phyloP scores from a whole-genome alignment of 1,140 invertebrate species.

The Drosophila paulistorum region DNA sequence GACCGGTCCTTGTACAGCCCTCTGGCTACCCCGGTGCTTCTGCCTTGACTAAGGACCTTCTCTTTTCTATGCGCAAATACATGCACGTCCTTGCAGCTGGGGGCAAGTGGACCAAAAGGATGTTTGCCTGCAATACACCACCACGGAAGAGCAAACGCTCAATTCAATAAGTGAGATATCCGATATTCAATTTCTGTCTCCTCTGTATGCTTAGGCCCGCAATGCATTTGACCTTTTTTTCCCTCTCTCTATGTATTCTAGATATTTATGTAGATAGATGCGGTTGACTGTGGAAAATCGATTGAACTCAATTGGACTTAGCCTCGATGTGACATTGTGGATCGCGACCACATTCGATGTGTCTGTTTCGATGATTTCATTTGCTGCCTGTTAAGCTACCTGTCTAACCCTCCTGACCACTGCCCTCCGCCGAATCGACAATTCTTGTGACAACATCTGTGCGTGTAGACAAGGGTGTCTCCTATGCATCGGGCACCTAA shows the following conservation, averaged over 20 bases:
- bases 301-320: slow-evolving; percentile 58
- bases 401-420: slow-evolving; percentile 14
- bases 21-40: slow-evolving; percentile 24
- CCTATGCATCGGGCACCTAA: slow-evolving; percentile 28
- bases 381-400: slow-evolving; percentile 59
- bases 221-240: slow-evolving; percentile 19
- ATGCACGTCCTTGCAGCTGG: slow-evolving; percentile 34
- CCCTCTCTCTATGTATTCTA: slow-evolving; percentile 7
- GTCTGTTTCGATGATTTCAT: slow-evolving; percentile 68
- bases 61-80: slow-evolving; percentile 3
- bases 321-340: slow-evolving; percentile 28
- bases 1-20: slow-evolving; percentile 25
- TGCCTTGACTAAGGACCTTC: slow-evolving; percentile 34
- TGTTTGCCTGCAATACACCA: slow-evolving; percentile 42
- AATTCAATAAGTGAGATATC: slow-evolving; percentile 37
- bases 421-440: slow-evolving; percentile 25
- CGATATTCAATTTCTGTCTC: slow-evolving; percentile 51
- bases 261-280: not conserved
- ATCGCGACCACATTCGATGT: slow-evolving; percentile 62
- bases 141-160: slow-evolving; percentile 1
- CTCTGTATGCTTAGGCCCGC: not conserved
- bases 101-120: slow-evolving; percentile 15
- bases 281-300: slow-evolving; percentile 55
- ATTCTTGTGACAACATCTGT: slow-evolving; percentile 23
- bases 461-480: slow-evolving; percentile 12